These are phyloP conservation scores for Octomys mimax DNA, from an alignment of 2,797 vertebrate genomes.

Conservation along the genomic window DNA sequence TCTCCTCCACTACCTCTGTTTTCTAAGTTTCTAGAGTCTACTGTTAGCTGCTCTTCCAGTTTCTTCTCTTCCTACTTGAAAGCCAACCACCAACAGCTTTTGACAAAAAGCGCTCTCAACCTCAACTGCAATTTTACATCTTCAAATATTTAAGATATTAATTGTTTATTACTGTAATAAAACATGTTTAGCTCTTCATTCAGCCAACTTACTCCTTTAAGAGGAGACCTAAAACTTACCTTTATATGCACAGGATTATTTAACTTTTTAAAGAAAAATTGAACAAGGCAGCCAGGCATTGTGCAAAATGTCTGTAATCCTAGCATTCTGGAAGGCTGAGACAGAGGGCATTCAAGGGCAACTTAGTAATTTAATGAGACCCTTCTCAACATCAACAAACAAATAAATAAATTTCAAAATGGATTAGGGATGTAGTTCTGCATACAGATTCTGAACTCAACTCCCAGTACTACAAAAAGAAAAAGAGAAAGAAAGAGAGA, in stretches of 20 bases:
- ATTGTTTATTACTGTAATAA: conserved; percentile 54
- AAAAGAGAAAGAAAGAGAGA: not conserved
- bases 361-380: not conserved
- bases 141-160: conserved; percentile 25
- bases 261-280: not conserved
- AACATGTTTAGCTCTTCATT: conserved; percentile 53
- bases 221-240: not conserved
- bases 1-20: not conserved
- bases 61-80: conserved; percentile 1
- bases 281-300: not conserved
- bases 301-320: not conserved
- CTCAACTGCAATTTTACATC: not conserved
- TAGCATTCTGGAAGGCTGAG: not conserved
- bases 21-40: not conserved
- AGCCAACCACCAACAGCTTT: not conserved
- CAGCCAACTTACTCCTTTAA: not conserved
- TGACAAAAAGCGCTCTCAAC: not conserved
- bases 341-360: not conserved
- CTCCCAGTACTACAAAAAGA: not conserved
- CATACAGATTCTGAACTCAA: not conserved
- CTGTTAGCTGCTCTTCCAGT: not conserved
- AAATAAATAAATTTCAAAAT: not conserved
- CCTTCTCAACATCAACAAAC: not conserved
- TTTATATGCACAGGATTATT: not conserved
- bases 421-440: not conserved